phyloP scores from a whole-genome alignment of 2,797 vertebrate genomes.

The Sciurus vulgaris region DNA sequence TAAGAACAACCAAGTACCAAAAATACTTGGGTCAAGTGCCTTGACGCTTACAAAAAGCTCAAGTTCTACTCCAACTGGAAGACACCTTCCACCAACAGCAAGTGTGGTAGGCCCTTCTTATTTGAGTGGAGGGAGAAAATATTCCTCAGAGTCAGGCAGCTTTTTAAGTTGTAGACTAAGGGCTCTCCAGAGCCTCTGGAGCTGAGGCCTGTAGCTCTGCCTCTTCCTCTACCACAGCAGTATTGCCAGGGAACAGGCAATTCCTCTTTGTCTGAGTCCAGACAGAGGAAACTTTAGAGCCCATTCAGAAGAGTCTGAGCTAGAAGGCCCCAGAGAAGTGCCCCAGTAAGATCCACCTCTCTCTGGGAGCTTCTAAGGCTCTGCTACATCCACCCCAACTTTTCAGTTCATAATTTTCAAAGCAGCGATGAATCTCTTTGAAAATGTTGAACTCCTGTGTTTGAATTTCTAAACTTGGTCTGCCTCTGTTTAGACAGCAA shows the following conservation, averaged over 20 bases:
- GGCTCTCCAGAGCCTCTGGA: background rate
- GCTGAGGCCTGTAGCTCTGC: background rate
- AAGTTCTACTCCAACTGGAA: background rate
- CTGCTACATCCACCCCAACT: background rate
- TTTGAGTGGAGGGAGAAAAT: background rate
- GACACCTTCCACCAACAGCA: background rate
- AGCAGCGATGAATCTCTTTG: background rate
- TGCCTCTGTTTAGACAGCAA: background rate
- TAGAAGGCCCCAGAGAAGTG: background rate
- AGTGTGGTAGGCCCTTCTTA: accelerated
- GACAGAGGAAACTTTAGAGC: background rate
- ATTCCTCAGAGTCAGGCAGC: background rate
- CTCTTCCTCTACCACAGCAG: background rate
- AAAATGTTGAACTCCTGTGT: conserved; percentile 5
- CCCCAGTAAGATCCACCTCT: accelerated
- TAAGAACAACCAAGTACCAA: background rate
- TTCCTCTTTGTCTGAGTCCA: background rate
- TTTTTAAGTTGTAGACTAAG: background rate
- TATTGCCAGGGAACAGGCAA: background rate
- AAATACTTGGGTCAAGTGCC: background rate
- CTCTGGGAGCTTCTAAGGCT: background rate
- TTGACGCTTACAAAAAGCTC: background rate
- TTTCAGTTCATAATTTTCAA: conserved; percentile 34
- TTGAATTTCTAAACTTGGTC: background rate
- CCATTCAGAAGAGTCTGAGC: background rate